Evolutionary conservation across 2,797 vertebrate species (phyloP).

Genomic region (Moxostoma hubbsi): DNA sequence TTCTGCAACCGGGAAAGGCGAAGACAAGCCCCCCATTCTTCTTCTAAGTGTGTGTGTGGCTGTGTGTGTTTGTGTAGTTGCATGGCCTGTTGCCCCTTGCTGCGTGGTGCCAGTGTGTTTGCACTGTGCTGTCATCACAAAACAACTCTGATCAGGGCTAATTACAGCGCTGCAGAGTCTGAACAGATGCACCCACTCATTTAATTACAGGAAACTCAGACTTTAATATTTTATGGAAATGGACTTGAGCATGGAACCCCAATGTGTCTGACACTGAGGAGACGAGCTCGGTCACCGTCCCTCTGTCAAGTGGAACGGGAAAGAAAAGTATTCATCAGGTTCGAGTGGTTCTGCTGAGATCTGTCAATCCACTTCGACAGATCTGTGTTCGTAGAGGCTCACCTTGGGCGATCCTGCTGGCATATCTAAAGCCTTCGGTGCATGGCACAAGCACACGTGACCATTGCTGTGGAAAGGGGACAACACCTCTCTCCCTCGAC

Average conservation of each 20-base stretch:
- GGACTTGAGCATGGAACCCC: constrained; percentile 70
- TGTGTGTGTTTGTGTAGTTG: constrained; percentile 46
- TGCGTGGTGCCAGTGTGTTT: constrained; percentile 66
- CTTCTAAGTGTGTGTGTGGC: constrained; percentile 38
- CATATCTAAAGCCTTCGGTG: not conserved
- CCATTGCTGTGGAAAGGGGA: not conserved
- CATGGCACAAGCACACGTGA: not conserved
- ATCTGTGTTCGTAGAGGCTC: not conserved
- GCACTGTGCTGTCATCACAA: constrained; percentile 73
- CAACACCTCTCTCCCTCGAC: constrained; percentile 59
- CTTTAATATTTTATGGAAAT: constrained; percentile 95
- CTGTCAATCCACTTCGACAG: not conserved
- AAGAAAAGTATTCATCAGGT: not conserved
- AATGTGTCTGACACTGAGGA: constrained; percentile 72
- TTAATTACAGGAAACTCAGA: constrained; percentile 91
- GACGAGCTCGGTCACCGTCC: not conserved
- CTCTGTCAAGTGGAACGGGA: not conserved
- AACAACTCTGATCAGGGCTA: constrained; percentile 88
- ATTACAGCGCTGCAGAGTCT: constrained; percentile 84
- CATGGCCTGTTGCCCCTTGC: constrained; percentile 39
- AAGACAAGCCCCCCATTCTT: constrained; percentile 61
- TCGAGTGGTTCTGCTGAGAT: not conserved
- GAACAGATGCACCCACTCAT: constrained; percentile 85
- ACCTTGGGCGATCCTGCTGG: no score
- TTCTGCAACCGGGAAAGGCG: constrained; percentile 73